Evolutionary conservation across 2,113 vertebrate species (phyloP), one percentile per base, ranked within the genome.

Genomic region (Origma solitaria): DNA sequence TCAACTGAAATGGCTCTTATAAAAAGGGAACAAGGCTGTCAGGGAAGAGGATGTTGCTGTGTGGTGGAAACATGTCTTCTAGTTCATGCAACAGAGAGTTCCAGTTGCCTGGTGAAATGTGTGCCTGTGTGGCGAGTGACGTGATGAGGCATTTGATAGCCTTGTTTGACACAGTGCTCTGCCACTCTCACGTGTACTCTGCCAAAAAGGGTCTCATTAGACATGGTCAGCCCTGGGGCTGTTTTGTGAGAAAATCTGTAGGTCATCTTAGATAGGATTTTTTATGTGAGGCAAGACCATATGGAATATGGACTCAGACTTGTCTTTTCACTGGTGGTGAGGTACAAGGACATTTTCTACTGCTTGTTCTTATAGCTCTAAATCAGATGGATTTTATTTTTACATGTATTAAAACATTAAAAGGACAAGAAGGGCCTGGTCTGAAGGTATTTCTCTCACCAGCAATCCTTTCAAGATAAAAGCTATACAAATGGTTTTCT

Each of bases 21-120:
- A 4, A 8, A 16, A 40, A 66, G 51, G 60, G 19, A 80, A 2
- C 27, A 6, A 8, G 23, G 6, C n/a, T 85, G 11, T 50, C 37
- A 70, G 31, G 42, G 25, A 71, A 37, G n/a, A 22, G 15, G 24
- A 19, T 2, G 1, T 37, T 8, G 2, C 54, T 2, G 1, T 0
- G 1, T 85, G 70, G 50, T 66, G 20, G 70, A 54, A 82, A 30
- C 30, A 10, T 6, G 18, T 42, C 40, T 82, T 73, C 50, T 44
- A 5, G 0, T 49, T 85, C 33, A 35, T 10, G 15, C 18, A 35
- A 5, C 2, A 1, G 38, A 58, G 47, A 42, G 30, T 9, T 30
- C 71, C 24, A 11, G 33, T 20, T 49, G 28, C 21, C 9, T 0
- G 7, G 56, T 50, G 18, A 78, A 11, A 27, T n/a, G 28, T 19